Evolutionary conservation across 2,888 invertebrate species (phyloP), one percentile per base, ranked within the genome.

Genomic region (Harmothoe impar): DNA sequence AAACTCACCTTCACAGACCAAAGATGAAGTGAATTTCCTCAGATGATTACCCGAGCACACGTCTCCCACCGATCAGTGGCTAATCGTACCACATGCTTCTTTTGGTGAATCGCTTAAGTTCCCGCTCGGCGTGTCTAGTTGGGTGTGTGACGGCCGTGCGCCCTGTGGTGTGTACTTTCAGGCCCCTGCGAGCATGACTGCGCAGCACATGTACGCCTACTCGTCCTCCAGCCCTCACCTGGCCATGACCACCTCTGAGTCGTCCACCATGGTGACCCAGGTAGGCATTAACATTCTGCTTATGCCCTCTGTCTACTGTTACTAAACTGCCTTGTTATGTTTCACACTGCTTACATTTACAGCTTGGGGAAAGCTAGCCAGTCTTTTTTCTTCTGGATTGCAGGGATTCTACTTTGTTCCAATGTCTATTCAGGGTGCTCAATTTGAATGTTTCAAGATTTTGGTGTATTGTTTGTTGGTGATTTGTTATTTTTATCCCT

Each of bases 181-280:
- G 98, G 98, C 98, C 96, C 98, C 98, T 94, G 98, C 98, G 96
- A 97, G 98, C 96, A 98, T 98, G 98, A 98, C 98, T 93, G 98
- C 98, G 94, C 98, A 98, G 96, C 98, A 98, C 96, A 97, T 97
- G 95, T 97, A 97, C 96, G 97, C 97, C 96, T 97, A 97, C 93
- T 95, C 96, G 62, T 95, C 96, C 52, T 95, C 96, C 68, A 96
- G 95, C 93, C 96, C 96, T 62, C 95, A 95, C 92, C 94, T 96
- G 91, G 95, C 95, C 92, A 94, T 95, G 90, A 92, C 94, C 62
- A 81, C 91, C 72, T 92, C 94, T 52, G 94, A 94, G 90, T 91
- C 92, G 84, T 92, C 94, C 89, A 78, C 90, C 43, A 51, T 51
- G 81, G 90, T 78, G n/a, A 90, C 90, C 31, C 78, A 77, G 81